Percentiles rank a stretch among this genome's conserved stretches.
Conservation (phyloP, 2,888 invertebrate genomes). For the Acanthacorydalis orientalis region DNA sequence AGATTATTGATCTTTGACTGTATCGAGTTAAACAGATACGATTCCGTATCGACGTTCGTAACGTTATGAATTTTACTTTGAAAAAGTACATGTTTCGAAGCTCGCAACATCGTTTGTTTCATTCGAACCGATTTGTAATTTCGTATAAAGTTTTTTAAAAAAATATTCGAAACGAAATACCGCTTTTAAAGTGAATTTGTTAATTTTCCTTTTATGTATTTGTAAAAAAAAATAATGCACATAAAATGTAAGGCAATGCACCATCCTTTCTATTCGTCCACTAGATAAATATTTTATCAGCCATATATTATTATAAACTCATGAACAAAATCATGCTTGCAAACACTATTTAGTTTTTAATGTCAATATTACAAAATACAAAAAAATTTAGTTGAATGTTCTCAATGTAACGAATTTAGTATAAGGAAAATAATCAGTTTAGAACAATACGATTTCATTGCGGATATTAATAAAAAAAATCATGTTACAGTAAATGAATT, state of each 20-base stretch:
- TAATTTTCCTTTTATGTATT: not conserved
- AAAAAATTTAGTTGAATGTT: too few species aligned
- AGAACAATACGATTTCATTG: slow-evolving; percentile 1
- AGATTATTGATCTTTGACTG: not conserved
- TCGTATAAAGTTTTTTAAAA: not conserved
- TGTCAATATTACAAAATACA: too few species aligned
- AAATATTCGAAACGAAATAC: not conserved
- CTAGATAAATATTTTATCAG: slow-evolving; percentile 10
- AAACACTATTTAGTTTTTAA: too few species aligned
- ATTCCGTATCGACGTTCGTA: not conserved
- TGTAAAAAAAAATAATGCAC: slow-evolving; percentile 24
- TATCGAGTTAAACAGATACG: not conserved
- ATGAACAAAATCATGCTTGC: too few species aligned
- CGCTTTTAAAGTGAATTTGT: too few species aligned
- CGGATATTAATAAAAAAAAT: slow-evolving; percentile 1
- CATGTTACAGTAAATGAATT: slow-evolving; percentile 3
- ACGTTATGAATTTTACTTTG: not conserved
- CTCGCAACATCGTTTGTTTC: not conserved
- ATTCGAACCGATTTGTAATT: too few species aligned
- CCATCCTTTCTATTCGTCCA: slow-evolving; percentile 28
- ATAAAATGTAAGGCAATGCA: too few species aligned
- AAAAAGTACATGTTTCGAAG: not conserved
- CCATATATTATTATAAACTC: too few species aligned
- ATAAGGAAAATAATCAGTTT: too few species aligned
- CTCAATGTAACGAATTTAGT: too few species aligned